Evolutionary conservation across 2,888 invertebrate species (phyloP), one percentile per base, ranked within the genome.

Genomic region (Bursaphelenchus okinawaensis): DNA sequence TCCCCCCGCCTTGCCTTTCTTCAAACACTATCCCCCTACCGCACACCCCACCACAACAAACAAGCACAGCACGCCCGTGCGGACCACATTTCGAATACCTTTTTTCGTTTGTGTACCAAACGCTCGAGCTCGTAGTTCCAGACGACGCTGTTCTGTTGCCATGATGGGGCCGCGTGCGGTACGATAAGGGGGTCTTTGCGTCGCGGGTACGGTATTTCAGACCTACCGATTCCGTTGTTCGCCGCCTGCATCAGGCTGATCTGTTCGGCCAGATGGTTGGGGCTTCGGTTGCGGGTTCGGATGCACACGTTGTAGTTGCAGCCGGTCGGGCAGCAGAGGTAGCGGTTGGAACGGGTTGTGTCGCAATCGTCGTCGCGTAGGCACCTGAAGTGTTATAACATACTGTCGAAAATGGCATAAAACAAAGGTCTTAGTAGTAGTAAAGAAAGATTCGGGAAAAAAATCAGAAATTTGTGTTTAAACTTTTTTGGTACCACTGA

Each of bases 271-370:
- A 40, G 40, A 3, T 40, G 3, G 40, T 40, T 40, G 40, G 40
- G 40, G 16, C 40, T 12, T 3, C n/a, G n/a, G 40, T n/a, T n/a
- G 40, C 40, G 40, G 16, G 40, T 55, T 4, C 60, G 29, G 29
- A 70, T n/a, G 52, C 70, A 70, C 16, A 68, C 52, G 26, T 70
- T 70, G 55, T 70, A 70, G 24, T 60, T 73, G 55, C 70, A 69
- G 28, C 60, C 68, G 12, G 68, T 68, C 27, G 68, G 68, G n/a
- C 68, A 68, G 58, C 68, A 68, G 55, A 67, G 64, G 20, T 70
- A 55, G 16, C 58, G 55, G 24, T 31, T 52, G n/a, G 55, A 27
- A 9, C 24, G n/a, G 27, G 52, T 55, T n/a, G 59, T 23, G 7
- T 51, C 58, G 20, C 68, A 68, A 29, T 68, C 68, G 24, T 31